Evolutionary conservation across 2,113 vertebrate genomes (phyloP), one percentile per base, ranked within the genome.

Genomic region (Aldabrachelys gigantea): DNA sequence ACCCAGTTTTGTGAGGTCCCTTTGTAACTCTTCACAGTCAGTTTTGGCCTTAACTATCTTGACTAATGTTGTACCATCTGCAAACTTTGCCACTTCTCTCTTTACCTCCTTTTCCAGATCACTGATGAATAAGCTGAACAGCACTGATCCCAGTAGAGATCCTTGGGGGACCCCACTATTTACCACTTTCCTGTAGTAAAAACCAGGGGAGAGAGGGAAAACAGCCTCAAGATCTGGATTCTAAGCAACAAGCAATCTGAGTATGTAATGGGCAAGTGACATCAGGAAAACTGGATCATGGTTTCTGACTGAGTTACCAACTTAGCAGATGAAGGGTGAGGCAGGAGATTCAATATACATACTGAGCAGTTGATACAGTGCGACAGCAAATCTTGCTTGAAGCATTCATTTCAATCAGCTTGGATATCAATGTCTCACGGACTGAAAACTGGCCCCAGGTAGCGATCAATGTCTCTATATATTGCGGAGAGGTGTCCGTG

Each of bases 381-480:
- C 85, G 93, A 87, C 91, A 82, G 93, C 91, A 97, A 95, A 96
- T 93, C 83, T 96, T 86, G 29, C 91, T 87, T 54, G 56, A 79
- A 90, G 89, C 89, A 91, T 93, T 95, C 95, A 95, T 82, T 92
- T 80, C 88, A 87, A 97, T 89, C 87, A 47, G 88, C 87, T 90
- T 41, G 69, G 86, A 91, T 65, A 94, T 52, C 80, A 96, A 92
- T 95, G 85, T 93, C 87, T 95, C n/a, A 41, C 12, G 19, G 92
- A 25, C 85, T 69, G 94, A 87, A 97, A 96, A 92, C 86, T 92
- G 93, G 88, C 92, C 94, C 88, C 96, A 95, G 89, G 97, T 56
- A 87, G 79, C 90, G 94, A 96, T 92, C 85, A 91, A 95, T 89
- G 93, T 92, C 6, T 53, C 4, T 54, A 38, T 59, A 86, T 91